These are phyloP conservation scores for Oscheius myriophilus DNA, from an alignment of 2,888 invertebrate species.

Conservation along the genomic window DNA sequence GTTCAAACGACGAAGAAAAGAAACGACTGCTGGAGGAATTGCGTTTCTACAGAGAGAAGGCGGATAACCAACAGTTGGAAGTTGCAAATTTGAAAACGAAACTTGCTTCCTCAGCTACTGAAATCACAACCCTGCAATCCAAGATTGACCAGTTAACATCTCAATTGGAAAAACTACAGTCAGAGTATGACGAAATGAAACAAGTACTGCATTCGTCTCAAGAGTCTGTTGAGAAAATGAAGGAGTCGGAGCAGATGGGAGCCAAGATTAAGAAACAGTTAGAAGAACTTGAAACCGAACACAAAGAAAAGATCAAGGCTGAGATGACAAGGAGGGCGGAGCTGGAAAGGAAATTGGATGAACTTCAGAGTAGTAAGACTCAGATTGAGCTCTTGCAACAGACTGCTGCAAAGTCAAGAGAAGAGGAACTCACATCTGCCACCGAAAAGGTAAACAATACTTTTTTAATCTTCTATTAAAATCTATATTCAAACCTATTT, in stretches of 20 bases:
- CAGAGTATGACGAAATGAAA: slow-evolving; percentile 25
- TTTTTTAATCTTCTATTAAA: no score
- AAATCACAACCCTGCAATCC: slow-evolving; percentile 17
- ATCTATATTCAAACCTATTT: no score
- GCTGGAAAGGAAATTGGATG: slow-evolving; percentile 26
- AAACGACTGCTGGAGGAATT: slow-evolving; percentile 34
- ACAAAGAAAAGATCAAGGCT: slow-evolving; percentile 24
- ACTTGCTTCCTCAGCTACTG: slow-evolving; percentile 18
- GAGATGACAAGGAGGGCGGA: slow-evolving; percentile 25
- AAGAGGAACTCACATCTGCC: slow-evolving; percentile 27
- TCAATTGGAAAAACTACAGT: slow-evolving; percentile 28
- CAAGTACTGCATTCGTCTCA: slow-evolving; percentile 16
- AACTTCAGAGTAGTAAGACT: slow-evolving; percentile 9
- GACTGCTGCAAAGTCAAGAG: slow-evolving; percentile 29
- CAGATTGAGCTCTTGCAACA: slow-evolving; percentile 18
- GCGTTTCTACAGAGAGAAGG: slow-evolving; percentile 32
- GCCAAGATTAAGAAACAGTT: slow-evolving; percentile 22
- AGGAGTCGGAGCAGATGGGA: slow-evolving; percentile 19
- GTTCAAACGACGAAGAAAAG: slow-evolving; percentile 39
- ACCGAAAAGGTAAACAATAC: slow-evolving; percentile 16
- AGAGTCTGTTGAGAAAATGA: slow-evolving; percentile 23
- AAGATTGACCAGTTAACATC: slow-evolving; percentile 20
- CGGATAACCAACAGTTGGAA: slow-evolving; percentile 15
- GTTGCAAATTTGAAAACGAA: slow-evolving; percentile 29
- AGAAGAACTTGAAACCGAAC: slow-evolving; percentile 24